Evolutionary conservation across 2,113 vertebrate genomes (phyloP).

Genomic region (Acrocephalus arundinaceus): DNA sequence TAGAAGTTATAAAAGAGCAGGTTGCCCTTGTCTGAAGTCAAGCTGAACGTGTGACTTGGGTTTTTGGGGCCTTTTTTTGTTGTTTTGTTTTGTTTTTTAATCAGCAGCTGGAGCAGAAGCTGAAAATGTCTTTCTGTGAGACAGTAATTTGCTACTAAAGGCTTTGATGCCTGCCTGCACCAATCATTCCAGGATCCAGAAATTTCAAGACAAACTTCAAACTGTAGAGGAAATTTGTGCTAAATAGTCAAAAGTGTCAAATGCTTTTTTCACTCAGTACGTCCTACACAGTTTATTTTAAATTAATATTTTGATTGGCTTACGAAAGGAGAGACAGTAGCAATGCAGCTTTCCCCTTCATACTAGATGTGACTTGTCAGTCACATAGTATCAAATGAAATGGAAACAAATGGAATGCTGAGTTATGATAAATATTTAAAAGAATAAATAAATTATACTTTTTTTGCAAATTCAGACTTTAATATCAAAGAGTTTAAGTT

Average conservation of each 20-base stretch:
- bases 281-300: neutral
- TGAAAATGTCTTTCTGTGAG: slow-evolving; percentile 86
- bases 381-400: slow-evolving; percentile 7
- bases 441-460: slow-evolving; percentile 19
- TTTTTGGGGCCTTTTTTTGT: neutral
- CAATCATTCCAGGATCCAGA: slow-evolving; percentile 79
- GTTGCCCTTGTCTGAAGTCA: slow-evolving; percentile 82
- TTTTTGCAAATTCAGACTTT: slow-evolving; percentile 35
- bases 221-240: slow-evolving; percentile 27
- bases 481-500: slow-evolving; percentile 14
- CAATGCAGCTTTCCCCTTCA: slow-evolving; percentile 12
- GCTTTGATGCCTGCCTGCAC: slow-evolving; percentile 79
- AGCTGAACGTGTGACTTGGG: slow-evolving; percentile 81
- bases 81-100: slow-evolving; percentile 49
- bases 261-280: neutral
- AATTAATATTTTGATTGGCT: slow-evolving; percentile 58
- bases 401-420: neutral
- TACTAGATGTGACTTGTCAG: slow-evolving; percentile 2
- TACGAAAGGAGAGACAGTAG: slow-evolving; percentile 17
- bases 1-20: slow-evolving; percentile 82
- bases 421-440: neutral
- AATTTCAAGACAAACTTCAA: slow-evolving; percentile 59
- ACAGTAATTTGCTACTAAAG: slow-evolving; percentile 85
- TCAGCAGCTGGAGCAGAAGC: slow-evolving; percentile 83
- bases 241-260: slow-evolving; percentile 36